phyloP scores from a whole-genome alignment of 2,113 vertebrate species.

The Canis aureus region DNA sequence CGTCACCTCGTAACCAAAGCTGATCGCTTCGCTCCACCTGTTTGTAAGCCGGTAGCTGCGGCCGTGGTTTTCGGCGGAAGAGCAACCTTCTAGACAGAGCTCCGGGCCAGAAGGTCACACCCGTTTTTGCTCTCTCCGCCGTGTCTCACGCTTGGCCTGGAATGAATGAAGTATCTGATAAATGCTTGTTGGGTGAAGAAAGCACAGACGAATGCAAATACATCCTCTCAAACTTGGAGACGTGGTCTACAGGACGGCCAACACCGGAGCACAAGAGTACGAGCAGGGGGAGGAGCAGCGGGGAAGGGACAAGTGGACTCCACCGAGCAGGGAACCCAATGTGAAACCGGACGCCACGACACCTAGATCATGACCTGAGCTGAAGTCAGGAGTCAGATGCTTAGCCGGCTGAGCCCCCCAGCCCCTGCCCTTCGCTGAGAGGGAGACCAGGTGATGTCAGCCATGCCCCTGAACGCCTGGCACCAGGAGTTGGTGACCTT shows the following conservation, averaged over 20 bases:
- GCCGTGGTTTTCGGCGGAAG: too few relatives aligned
- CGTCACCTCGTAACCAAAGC: too few relatives aligned
- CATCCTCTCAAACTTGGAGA: not conserved
- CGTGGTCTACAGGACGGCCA: not conserved
- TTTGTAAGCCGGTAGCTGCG: too few relatives aligned
- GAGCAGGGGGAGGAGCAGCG: not conserved
- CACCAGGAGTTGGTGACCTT: slow-evolving; percentile 58
- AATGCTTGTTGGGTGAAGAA: slow-evolving; percentile 21
- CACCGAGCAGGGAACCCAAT: not conserved
- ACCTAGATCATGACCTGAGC: not conserved
- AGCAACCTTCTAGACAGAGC: not conserved
- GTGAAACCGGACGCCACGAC: not conserved
- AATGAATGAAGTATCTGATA: not conserved
- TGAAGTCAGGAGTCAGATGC: not conserved
- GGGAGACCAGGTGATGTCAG: slow-evolving; percentile 8
- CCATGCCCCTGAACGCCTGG: not conserved
- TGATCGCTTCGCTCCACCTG: too few relatives aligned
- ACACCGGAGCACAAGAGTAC: not conserved
- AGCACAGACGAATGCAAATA: not conserved
- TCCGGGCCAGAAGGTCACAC: not conserved
- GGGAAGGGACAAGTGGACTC: not conserved
- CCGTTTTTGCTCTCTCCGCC: not conserved
- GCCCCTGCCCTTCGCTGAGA: slow-evolving; percentile 2
- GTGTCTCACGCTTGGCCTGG: not conserved
- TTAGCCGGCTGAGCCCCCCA: not conserved